A percentile compares a stretch with the other conserved stretches of the same genome.
Conservation (phyloP, 2,113 vertebrate genomes). For the Etheostoma cragini region DNA sequence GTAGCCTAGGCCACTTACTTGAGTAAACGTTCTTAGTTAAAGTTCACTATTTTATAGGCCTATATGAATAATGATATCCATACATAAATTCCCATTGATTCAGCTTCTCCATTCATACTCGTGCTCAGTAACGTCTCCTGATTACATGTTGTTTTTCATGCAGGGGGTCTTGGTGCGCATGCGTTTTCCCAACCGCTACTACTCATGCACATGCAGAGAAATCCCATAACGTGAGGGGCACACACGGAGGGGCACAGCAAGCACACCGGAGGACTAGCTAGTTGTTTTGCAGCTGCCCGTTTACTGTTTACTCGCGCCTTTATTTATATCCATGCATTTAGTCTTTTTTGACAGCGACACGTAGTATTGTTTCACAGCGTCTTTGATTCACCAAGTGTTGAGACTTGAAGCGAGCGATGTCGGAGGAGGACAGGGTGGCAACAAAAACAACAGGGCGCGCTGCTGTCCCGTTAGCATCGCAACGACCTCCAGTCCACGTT, state of each 20-base stretch:
- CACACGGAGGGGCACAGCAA: background rate
- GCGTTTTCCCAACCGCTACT: conserved; percentile 74
- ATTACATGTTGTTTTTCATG: conserved; percentile 69
- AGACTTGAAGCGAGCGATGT: conserved; percentile 62
- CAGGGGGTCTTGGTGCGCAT: conserved; percentile 81
- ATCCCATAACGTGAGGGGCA: conserved; percentile 69
- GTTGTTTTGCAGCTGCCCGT: conserved; percentile 39
- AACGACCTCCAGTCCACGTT: conserved; percentile 84
- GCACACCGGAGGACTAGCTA: conserved; percentile 58
- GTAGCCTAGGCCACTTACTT: no score
- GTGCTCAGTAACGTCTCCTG: conserved; percentile 21
- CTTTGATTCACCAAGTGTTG: conserved; percentile 15
- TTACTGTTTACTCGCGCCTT: conserved; percentile 27
- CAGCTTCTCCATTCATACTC: background rate
- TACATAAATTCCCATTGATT: background rate
- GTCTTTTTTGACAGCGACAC: conserved; percentile 13
- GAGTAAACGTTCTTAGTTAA: no score
- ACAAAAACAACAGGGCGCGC: conserved; percentile 70
- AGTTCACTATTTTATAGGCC: no score
- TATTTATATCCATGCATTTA: conserved; percentile 8
- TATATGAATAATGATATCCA: background rate
- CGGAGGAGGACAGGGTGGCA: conserved; percentile 64
- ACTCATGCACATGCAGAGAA: conserved; percentile 69
- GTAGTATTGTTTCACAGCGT: conserved; percentile 10
- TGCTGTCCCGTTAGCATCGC: conserved; percentile 76